Percentiles rank a stretch among this genome's conserved stretches.
These are phyloP conservation scores for Indicator maculatus DNA, from an alignment of 2,113 vertebrate genomes.

Conservation along the genomic window DNA sequence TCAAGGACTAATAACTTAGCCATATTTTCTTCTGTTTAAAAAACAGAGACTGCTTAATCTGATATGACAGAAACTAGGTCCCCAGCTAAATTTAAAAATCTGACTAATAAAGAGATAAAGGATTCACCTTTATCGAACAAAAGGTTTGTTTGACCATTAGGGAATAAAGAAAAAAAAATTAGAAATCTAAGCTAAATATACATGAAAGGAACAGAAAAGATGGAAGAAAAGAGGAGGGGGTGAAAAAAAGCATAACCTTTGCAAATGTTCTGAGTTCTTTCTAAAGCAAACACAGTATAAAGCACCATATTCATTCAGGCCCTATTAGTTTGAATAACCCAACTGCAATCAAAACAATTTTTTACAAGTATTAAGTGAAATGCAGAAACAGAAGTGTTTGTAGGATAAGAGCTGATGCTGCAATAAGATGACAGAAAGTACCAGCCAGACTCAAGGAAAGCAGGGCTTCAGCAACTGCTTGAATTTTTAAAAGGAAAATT, in stretches of 20 bases:
- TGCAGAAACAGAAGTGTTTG: background rate
- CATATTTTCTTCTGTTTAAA: background rate
- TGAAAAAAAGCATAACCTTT: background rate
- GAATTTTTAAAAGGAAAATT: background rate
- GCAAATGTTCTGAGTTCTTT: background rate
- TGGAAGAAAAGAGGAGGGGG: background rate
- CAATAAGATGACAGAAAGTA: background rate
- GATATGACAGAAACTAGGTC: background rate
- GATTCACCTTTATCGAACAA: conserved; percentile 3
- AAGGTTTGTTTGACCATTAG: conserved; percentile 16
- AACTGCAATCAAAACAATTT: background rate
- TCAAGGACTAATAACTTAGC: conserved; percentile 19
- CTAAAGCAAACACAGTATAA: conserved; percentile 1
- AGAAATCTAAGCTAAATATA: conserved; percentile 24
- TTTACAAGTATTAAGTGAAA: background rate
- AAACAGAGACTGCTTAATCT: conserved; percentile 9
- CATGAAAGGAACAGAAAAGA: conserved; percentile 19
- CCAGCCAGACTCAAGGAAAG: background rate
- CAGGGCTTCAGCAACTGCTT: background rate
- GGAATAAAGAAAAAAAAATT: background rate
- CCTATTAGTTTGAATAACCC: background rate
- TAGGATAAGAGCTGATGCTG: background rate
- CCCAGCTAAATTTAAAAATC: conserved; percentile 3
- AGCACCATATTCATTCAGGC: background rate
- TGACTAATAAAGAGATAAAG: conserved; percentile 27